Base-by-base conservation (phyloP, 2,797 vertebrate genomes). In the Graptemys geographica region DNA sequence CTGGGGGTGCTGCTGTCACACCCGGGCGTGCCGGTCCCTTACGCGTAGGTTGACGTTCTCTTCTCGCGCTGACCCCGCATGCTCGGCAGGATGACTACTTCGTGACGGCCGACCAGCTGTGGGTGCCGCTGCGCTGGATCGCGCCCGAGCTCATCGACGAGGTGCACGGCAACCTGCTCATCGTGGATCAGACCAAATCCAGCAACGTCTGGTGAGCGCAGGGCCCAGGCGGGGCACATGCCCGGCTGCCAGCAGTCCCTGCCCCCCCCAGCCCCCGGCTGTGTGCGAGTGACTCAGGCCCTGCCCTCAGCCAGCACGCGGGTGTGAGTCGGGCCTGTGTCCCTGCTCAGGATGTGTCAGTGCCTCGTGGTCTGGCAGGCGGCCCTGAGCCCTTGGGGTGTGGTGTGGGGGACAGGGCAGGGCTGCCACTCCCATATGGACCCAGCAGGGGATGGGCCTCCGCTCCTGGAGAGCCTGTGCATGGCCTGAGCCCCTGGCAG, bases 91-190 rank as follows among this genome's bases (percentile, higher is more conserved):
- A 99, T 4, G 99, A 99, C 97, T 99, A 99, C 98, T 99, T 99
- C 1, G 98, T 99, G 98, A 99, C 99, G 0, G 97, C 99, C 1
- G 99, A 99, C 96, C 99, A 99, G 98, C 98, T 98, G 97, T 99
- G 98, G 93, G 98, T 99, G 95, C 99, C 99, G 0, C 97, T 99
- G 97, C 99, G 99, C 90, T 99, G 99, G 99, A 99, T 99, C 3
- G 99, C 99, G 0, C 99, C 99, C 0, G 99, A 99, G 97, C 98
- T 99, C 84, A 98, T 99, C 51, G 99, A 99, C 0, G 99, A 99
- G 57, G 99, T 99, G 79, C 99, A 99, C 0, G 98, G 99, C 81
- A 99, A 99, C 97, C 98, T 99, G 95, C 98, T 99, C 25, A 98
- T 99, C 82, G 99, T 98, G 18, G 99, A 99, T 82, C 99, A 99